Conservation (phyloP, 2,113 vertebrate genomes). For the Gobiocypris rarus region DNA sequence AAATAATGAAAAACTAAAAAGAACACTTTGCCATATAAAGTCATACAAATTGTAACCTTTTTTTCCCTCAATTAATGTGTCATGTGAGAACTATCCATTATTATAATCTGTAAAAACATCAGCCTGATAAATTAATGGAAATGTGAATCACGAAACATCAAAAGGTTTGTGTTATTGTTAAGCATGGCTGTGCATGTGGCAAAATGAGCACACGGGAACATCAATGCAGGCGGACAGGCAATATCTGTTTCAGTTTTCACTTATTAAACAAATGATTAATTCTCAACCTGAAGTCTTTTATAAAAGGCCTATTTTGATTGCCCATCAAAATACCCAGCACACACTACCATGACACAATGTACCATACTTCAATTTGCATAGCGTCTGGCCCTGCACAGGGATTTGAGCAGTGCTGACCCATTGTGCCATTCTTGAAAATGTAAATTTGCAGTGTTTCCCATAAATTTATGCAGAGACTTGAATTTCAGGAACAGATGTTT, state of each 20-base stretch:
- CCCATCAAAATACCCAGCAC: constrained; percentile 22
- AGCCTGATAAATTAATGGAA: neutral
- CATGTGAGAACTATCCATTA: neutral
- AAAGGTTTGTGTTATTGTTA: constrained; percentile 25
- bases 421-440: constrained; percentile 58
- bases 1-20: neutral
- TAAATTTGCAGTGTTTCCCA: constrained; percentile 55
- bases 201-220: neutral
- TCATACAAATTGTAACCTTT: neutral
- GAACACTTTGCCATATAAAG: neutral
- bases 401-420: constrained; percentile 28
- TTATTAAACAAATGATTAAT: constrained; percentile 36
- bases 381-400: constrained; percentile 32
- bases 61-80: neutral
- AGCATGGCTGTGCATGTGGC: neutral
- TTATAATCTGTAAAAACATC: neutral
- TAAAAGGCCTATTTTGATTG: constrained; percentile 14
- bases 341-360: constrained; percentile 20
- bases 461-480: constrained; percentile 62
- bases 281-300: constrained; percentile 19
- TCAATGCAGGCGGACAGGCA: neutral
- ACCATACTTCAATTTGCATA: constrained; percentile 39
- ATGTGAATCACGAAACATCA: constrained; percentile 19
- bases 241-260: neutral
- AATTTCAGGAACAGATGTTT: constrained; percentile 48